These are phyloP conservation scores for Spilosoma lubricipeda DNA, from an alignment of 2,888 invertebrate genomes.

Conservation along the genomic window DNA sequence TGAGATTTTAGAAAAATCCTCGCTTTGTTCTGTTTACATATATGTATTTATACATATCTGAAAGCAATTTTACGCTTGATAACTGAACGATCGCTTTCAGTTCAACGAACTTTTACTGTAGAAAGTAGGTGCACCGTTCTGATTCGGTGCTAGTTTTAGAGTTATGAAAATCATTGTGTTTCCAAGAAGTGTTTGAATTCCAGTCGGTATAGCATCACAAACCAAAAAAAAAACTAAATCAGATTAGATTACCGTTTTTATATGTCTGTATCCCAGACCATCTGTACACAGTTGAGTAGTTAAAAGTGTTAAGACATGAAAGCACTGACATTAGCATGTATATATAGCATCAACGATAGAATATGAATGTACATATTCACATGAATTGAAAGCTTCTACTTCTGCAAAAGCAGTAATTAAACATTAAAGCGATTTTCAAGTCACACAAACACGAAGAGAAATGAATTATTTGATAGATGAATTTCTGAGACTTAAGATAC, in stretches of 20 bases:
- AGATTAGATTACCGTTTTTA: not conserved
- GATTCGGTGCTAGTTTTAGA: slow-evolving; percentile 35
- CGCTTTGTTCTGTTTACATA: not conserved
- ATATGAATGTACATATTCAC: too few species aligned
- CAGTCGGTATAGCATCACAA: not conserved
- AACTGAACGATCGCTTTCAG: slow-evolving; percentile 30
- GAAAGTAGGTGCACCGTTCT: slow-evolving; percentile 38
- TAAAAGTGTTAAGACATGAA: not conserved
- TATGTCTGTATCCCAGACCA: not conserved
- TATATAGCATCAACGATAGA: too few species aligned
- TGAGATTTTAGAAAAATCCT: slow-evolving; percentile 30
- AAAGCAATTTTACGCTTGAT: slow-evolving; percentile 26
- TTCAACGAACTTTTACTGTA: slow-evolving; percentile 39
- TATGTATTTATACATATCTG: not conserved
- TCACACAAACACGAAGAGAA: not conserved
- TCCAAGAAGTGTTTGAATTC: slow-evolving; percentile 22
- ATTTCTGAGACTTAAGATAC: not conserved
- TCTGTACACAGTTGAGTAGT: not conserved
- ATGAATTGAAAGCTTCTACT: not conserved
- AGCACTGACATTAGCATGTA: not conserved
- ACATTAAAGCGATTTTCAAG: not conserved
- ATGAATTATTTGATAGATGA: not conserved
- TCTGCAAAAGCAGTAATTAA: not conserved
- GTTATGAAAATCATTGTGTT: slow-evolving; percentile 34
- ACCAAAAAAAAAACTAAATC: not conserved